Conservation (phyloP, 2,113 vertebrate species). For the Microtus richardsoni region DNA sequence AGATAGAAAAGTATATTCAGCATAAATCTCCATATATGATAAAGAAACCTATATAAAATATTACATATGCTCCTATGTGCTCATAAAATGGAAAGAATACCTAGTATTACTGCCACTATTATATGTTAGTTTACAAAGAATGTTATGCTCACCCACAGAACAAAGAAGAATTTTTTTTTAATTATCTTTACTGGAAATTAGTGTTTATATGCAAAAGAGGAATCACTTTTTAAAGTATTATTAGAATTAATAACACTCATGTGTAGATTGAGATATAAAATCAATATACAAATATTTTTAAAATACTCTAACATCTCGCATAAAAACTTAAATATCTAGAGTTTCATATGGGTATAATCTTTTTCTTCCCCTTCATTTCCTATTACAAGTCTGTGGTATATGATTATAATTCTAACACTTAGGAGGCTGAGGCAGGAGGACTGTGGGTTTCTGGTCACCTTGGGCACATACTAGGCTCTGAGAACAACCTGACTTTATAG, state of each 20-base stretch:
- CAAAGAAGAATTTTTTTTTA: not conserved
- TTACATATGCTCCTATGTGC: not conserved
- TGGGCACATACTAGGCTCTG: not conserved
- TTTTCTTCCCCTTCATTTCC: not conserved
- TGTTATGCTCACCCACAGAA: not conserved
- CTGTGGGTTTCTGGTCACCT: not conserved
- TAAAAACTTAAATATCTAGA: not conserved
- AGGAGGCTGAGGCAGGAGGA: not conserved
- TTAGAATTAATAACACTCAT: not conserved
- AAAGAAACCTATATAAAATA: not conserved
- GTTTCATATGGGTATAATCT: not conserved
- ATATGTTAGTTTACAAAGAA: not conserved
- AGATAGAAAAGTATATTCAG: not conserved
- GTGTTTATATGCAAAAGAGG: not conserved
- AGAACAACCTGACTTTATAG: not conserved
- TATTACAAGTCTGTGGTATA: not conserved
- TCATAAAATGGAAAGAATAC: not conserved
- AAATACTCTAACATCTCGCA: not conserved
- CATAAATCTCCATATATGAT: not conserved
- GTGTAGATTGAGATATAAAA: not conserved
- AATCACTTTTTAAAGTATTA: not conserved
- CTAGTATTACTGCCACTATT: not conserved
- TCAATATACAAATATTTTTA: not conserved
- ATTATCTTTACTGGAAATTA: not conserved
- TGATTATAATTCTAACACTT: not conserved